A percentile compares a stretch with the other conserved stretches of the same genome.
Conservation (phyloP, 2,797 vertebrate species). For the Onychomys leucogaster region DNA sequence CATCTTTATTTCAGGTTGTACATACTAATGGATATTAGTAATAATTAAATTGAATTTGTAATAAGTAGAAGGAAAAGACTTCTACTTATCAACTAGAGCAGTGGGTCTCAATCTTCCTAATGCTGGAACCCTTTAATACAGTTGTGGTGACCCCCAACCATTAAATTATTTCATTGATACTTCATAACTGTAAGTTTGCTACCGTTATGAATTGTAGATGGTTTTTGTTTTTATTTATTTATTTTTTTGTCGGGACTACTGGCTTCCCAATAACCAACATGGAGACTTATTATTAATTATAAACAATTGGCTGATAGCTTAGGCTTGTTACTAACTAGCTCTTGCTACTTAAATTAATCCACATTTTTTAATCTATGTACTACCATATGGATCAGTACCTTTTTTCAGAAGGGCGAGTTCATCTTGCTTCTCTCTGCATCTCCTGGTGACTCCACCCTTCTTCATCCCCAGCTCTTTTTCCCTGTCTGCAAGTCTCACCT, state of each 20-base stretch:
- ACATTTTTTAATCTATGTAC: neutral
- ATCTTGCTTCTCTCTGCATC: neutral
- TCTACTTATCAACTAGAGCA: neutral
- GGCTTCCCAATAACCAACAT: neutral
- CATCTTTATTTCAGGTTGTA: neutral
- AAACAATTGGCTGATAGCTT: neutral
- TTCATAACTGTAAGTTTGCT: neutral
- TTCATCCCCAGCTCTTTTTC: neutral
- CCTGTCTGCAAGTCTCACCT: neutral
- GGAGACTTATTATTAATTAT: neutral
- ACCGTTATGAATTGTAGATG: neutral
- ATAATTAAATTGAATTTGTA: slow-evolving; percentile 49
- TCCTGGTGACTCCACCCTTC: neutral
- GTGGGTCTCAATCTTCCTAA: no score
- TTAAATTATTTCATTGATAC: no score
- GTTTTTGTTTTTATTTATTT: no score
- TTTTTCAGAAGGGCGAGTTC: neutral
- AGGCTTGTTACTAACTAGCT: neutral
- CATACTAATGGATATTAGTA: neutral
- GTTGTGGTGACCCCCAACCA: no score
- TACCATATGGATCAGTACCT: neutral
- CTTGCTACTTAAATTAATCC: neutral
- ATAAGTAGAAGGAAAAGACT: slow-evolving; percentile 15
- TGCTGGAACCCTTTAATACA: no score
- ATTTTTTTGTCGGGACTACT: neutral